Evolutionary conservation across 1,140 invertebrate genomes (phyloP), one percentile per base, ranked within the genome.

Genomic region (Oryctes rhinoceros): DNA sequence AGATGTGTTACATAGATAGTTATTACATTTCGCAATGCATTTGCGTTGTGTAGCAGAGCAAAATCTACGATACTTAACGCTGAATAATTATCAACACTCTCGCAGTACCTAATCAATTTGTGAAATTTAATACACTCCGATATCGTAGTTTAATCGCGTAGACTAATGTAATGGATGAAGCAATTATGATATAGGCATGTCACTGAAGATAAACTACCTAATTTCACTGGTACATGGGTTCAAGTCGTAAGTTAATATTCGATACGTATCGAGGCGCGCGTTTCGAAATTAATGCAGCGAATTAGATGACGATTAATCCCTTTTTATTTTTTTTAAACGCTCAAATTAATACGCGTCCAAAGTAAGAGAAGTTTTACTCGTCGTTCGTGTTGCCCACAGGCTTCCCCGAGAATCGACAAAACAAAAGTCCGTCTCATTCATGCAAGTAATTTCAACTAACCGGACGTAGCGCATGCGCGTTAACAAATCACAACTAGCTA

Each of bases 131-230:
- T 71, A 37, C 13, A 24, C 65, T 15, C 5, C 65, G 37, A 71
- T 71, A 71, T 71, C 65, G 24, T 24, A 71, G 24, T 35, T 71
- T 71, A 71, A 71, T 71, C 2, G 65, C 24, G 20, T 71, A 37
- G 65, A 20, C 65, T 71, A 71, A 71, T 71, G 65, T 71, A 71
- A 71, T 71, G 65, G 65, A 71, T 35, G 65, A 20, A 30, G 65
- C 24, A 71, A 71, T 71, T 71, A 71, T 71, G 65, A 35, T 71
- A 35, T 35, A 71, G 20, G 35, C 35, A 71, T 37, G 65, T 71
- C 65, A 71, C 24, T 15, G 65, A 71, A 71, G 65, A 71, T 71
- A 71, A 37, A 71, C 24, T 37, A 71, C 65, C 65, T 71, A 71
- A 71, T 71, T 71, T 71, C 65, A 71, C 65, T 71, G 20, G 35